Conservation (phyloP, 2,888 invertebrate genomes). For the Drosophila recens region DNA sequence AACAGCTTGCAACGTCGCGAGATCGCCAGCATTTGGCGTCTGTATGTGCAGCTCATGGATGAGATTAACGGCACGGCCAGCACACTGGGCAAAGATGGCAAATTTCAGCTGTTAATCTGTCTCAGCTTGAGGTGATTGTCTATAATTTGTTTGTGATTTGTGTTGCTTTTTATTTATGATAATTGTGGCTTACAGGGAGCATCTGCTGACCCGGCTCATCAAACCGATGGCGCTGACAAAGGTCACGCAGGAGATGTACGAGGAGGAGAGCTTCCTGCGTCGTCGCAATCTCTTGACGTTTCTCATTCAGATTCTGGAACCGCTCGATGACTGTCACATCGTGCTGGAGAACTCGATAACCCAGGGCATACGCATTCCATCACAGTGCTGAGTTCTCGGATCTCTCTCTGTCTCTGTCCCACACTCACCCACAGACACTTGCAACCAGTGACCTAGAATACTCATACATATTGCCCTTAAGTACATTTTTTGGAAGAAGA, state of each 20-base stretch:
- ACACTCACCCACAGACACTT: constrained; percentile 66
- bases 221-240: constrained; percentile 96
- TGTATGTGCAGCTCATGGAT: constrained; percentile 95
- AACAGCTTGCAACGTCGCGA: constrained; percentile 84
- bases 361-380: constrained; percentile 85
- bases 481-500: constrained; percentile 29
- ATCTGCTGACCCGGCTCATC: constrained; percentile 95
- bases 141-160: neutral
- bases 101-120: constrained; percentile 98
- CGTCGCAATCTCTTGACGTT: constrained; percentile 94
- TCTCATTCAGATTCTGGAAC: constrained; percentile 95
- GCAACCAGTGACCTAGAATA: constrained; percentile 80
- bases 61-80: constrained; percentile 94
- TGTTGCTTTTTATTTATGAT: neutral
- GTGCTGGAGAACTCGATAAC: constrained; percentile 94
- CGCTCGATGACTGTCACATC: constrained; percentile 93
- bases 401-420: constrained; percentile 19
- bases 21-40: constrained; percentile 91
- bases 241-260: constrained; percentile 97
- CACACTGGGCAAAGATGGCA: constrained; percentile 95
- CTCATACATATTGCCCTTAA: constrained; percentile 72
- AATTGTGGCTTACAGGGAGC: constrained; percentile 88
- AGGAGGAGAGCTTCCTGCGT: constrained; percentile 97
- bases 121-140: constrained; percentile 92
- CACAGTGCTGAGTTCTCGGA: constrained; percentile 82